A percentile compares a stretch with the other conserved stretches of the same genome.
Evolutionary conservation across 2,113 vertebrate species (phyloP).

Genomic region (Arenaria interpres): DNA sequence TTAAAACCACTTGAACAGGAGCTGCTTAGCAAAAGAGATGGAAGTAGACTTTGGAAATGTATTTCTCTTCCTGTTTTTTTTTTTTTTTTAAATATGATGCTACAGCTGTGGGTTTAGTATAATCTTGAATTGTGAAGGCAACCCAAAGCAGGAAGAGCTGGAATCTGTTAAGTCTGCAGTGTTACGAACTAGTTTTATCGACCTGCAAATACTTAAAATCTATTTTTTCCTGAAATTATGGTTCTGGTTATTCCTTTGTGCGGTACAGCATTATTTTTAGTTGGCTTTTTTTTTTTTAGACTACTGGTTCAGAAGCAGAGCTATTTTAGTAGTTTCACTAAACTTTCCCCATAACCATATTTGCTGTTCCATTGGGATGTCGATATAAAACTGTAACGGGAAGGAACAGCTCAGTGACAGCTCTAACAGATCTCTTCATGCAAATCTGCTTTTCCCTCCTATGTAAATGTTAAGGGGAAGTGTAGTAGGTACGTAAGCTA

Average conservation of each 20-base stretch:
- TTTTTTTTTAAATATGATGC: too few species aligned
- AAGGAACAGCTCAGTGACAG: not conserved
- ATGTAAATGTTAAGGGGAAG: conserved; percentile 30
- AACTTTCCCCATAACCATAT: not conserved
- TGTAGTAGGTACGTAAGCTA: not conserved
- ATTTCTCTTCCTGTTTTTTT: not conserved
- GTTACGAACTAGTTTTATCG: not conserved
- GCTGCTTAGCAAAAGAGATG: not conserved
- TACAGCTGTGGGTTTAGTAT: not conserved
- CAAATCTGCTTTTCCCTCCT: conserved; percentile 44
- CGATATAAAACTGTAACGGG: not conserved
- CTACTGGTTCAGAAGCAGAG: not conserved
- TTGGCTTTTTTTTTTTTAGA: not conserved
- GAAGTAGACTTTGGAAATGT: not conserved
- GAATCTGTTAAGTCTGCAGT: not conserved
- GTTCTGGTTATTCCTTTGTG: not conserved
- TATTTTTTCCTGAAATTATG: not conserved
- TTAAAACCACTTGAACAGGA: not conserved
- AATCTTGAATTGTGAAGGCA: not conserved
- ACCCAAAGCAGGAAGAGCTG: not conserved
- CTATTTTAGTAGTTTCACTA: not conserved
- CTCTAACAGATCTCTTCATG: conserved; percentile 35
- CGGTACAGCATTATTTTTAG: not conserved
- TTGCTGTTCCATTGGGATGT: conserved; percentile 42
- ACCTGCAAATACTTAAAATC: not conserved